Percentiles rank a stretch among this genome's conserved stretches.
phyloP scores from a whole-genome alignment of 2,113 vertebrate genomes.

The Scopus umbretta region DNA sequence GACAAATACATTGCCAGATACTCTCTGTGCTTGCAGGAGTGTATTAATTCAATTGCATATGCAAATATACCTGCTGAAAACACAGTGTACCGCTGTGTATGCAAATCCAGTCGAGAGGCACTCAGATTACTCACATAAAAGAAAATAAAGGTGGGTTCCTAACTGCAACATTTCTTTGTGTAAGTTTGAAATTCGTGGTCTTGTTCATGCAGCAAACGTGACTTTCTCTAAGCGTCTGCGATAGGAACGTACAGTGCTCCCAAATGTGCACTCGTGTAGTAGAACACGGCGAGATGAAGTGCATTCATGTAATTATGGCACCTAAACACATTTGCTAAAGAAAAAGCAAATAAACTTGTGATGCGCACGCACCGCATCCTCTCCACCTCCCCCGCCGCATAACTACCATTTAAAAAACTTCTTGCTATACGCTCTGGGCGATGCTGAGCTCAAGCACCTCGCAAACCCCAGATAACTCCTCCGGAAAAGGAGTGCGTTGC shows the following conservation, averaged over 20 bases:
- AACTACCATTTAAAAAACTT: not conserved
- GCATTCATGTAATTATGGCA: not conserved
- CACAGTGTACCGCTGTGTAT: not conserved
- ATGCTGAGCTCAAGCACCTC: not conserved
- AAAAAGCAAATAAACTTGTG: not conserved
- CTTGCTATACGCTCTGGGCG: not conserved
- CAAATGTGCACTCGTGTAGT: not conserved
- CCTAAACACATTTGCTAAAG: not conserved
- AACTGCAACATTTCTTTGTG: not conserved
- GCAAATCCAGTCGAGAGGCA: slow-evolving; percentile 15
- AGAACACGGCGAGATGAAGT: accelerated
- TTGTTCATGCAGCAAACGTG: not conserved
- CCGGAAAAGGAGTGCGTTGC: not conserved
- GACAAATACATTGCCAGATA: not conserved
- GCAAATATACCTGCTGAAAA: not conserved
- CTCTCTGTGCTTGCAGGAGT: not conserved
- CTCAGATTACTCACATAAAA: not conserved
- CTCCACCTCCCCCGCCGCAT: not conserved
- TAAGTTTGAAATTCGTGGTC: not conserved
- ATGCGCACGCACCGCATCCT: not conserved
- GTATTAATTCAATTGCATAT: not conserved
- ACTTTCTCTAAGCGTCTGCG: not conserved
- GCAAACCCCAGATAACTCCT: not conserved
- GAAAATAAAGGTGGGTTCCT: not conserved
- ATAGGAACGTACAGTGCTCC: not conserved